Percentiles rank a stretch among this genome's conserved stretches.
phyloP scores from a whole-genome alignment of 2,888 invertebrate species.

The Steinernema carpocapsae region DNA sequence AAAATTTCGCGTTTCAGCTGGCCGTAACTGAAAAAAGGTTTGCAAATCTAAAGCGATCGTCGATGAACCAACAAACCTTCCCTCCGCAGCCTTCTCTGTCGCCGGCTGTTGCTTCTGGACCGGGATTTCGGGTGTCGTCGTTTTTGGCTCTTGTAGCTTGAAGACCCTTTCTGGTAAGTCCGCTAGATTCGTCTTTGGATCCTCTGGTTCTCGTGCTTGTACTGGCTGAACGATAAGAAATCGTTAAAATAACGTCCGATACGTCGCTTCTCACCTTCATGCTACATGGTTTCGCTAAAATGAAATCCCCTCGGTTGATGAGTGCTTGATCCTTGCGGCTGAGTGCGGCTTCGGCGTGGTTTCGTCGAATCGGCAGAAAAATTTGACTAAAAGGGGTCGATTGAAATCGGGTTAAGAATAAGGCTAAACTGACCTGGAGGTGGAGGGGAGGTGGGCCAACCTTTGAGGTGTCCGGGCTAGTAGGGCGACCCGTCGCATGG shows the following conservation, averaged over 20 bases:
- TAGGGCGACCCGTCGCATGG: constrained; percentile 1
- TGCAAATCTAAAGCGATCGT: too few species aligned
- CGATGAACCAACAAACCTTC: too few species aligned
- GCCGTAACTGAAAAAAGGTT: too few species aligned
- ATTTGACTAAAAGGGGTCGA: neutral
- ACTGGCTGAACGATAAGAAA: neutral
- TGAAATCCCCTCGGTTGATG: constrained; percentile 2
- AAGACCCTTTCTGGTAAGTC: too few species aligned
- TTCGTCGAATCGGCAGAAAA: neutral
- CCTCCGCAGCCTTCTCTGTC: too few species aligned
- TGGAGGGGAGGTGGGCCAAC: neutral
- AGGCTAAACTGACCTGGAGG: neutral
- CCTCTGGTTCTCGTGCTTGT: too few species aligned
- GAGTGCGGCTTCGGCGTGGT: neutral
- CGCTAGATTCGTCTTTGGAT: too few species aligned
- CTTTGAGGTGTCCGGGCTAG: neutral
- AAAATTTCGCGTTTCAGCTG: too few species aligned
- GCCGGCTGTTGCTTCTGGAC: too few species aligned
- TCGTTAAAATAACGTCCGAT: neutral
- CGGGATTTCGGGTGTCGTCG: too few species aligned
- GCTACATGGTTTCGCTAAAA: neutral
- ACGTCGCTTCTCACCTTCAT: neutral
- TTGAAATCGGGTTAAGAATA: neutral
- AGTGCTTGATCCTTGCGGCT: neutral
- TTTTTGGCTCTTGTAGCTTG: too few species aligned